phyloP scores from a whole-genome alignment of 2,113 vertebrate species.

The Lucifuga dentata region DNA sequence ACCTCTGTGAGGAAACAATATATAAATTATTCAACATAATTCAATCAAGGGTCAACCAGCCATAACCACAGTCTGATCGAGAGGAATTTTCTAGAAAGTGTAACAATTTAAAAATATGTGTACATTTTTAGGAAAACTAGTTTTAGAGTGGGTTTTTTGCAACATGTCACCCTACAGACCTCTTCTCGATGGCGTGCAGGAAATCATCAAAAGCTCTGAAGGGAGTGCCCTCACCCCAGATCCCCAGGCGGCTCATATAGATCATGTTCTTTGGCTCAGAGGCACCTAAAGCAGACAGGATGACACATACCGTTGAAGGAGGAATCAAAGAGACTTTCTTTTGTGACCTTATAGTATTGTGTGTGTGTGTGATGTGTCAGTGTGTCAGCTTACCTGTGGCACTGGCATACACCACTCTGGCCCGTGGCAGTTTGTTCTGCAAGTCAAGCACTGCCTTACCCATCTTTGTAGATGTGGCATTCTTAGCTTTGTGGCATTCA shows the following conservation, averaged over 20 bases:
- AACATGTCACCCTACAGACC: slow-evolving; percentile 78
- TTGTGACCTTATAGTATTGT: background rate
- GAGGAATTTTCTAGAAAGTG: slow-evolving; percentile 11
- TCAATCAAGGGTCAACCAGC: slow-evolving; percentile 16
- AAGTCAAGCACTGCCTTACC: slow-evolving; percentile 97
- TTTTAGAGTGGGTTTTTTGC: background rate
- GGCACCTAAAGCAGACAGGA: slow-evolving; percentile 84
- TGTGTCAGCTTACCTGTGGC: slow-evolving; percentile 88
- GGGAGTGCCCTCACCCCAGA: slow-evolving; percentile 97
- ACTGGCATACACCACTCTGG: slow-evolving; percentile 97
- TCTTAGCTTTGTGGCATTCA: slow-evolving; percentile 99
- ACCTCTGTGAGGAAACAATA: slow-evolving; percentile 82
- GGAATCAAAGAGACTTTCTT: background rate
- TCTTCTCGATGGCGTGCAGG: slow-evolving; percentile 95
- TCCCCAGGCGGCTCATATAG: slow-evolving; percentile 99
- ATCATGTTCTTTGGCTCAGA: slow-evolving; percentile 99
- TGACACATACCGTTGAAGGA: background rate
- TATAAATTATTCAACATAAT: slow-evolving; percentile 35
- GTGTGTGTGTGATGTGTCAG: background rate
- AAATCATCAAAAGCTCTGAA: slow-evolving; percentile 96
- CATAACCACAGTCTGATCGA: background rate
- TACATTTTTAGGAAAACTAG: background rate
- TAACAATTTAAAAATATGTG: background rate
- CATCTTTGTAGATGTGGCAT: slow-evolving; percentile 97
- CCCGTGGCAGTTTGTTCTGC: slow-evolving; percentile 93